Percentiles rank a stretch among this genome's conserved stretches.
phyloP scores from a whole-genome alignment of 2,113 vertebrate genomes.

The Pyxicephalus adspersus region DNA sequence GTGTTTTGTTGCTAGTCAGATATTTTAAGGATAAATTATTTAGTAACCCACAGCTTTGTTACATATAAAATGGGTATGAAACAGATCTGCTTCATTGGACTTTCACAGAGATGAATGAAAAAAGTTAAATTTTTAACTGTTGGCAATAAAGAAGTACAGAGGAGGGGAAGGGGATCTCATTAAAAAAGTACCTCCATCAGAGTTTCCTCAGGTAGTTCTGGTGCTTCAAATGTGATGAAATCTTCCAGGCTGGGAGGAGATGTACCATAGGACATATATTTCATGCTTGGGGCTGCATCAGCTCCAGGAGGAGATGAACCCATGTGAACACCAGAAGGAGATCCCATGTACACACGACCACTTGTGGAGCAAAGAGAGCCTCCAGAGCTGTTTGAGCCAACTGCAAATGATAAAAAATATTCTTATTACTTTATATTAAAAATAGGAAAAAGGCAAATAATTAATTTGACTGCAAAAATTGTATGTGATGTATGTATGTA shows the following conservation, averaged over 20 bases:
- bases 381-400: slow-evolving; percentile 91
- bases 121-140: too few relatives aligned
- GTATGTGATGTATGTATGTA: too few relatives aligned
- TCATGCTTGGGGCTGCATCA: slow-evolving; percentile 85
- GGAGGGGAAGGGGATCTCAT: neutral
- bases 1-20: too few relatives aligned
- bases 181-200: slow-evolving; percentile 89
- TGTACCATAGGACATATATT: slow-evolving; percentile 89
- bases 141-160: too few relatives aligned
- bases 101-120: too few relatives aligned
- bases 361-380: slow-evolving; percentile 91
- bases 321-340: slow-evolving; percentile 83
- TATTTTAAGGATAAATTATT: too few relatives aligned
- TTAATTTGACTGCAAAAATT: too few relatives aligned
- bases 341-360: slow-evolving; percentile 85
- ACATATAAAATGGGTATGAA: too few relatives aligned
- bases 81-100: too few relatives aligned
- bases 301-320: slow-evolving; percentile 78
- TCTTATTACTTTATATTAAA: too few relatives aligned
- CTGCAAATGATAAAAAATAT: slow-evolving; percentile 67
- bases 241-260: slow-evolving; percentile 94
- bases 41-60: too few relatives aligned
- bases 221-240: slow-evolving; percentile 95
- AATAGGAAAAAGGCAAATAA: too few relatives aligned
- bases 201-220: slow-evolving; percentile 94